A percentile compares a stretch with the other conserved stretches of the same genome.
phyloP scores from a whole-genome alignment of 2,797 vertebrate genomes.

The Toxotes lorentzi region DNA sequence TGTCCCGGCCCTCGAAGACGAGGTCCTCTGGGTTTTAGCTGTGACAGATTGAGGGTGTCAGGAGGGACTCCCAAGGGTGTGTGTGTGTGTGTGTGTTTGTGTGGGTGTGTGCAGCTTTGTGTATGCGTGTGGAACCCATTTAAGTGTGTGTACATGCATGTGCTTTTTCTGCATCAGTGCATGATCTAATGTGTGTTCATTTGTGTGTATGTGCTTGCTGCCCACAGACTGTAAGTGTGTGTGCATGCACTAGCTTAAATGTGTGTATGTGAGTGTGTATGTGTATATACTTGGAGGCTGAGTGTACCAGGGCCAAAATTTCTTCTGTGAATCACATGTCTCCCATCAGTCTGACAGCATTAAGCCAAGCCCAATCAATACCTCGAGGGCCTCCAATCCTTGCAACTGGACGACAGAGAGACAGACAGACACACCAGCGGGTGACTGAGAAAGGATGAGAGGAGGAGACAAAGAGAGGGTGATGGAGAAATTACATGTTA shows the following conservation, averaged over 20 bases:
- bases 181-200: conserved; percentile 46
- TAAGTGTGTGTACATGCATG: conserved; percentile 44
- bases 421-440: conserved; percentile 56
- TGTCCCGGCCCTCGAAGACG: conserved; percentile 63
- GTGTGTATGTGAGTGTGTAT: conserved; percentile 10
- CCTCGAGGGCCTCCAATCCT: conserved; percentile 63
- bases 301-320: conserved; percentile 60
- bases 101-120: not conserved
- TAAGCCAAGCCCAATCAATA: conserved; percentile 77
- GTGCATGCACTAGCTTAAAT: conserved; percentile 10
- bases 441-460: conserved; percentile 55
- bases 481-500: conserved; percentile 50
- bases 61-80: conserved; percentile 70
- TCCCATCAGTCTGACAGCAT: conserved; percentile 79
- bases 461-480: conserved; percentile 41
- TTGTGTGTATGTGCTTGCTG: conserved; percentile 25
- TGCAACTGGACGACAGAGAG: conserved; percentile 58
- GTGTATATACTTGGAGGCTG: conserved; percentile 51
- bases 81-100: conserved; percentile 48
- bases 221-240: conserved; percentile 9
- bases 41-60: conserved; percentile 83
- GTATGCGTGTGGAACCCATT: conserved; percentile 26
- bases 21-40: conserved; percentile 75
- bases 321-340: conserved; percentile 79
- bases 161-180: conserved; percentile 54